Conservation (phyloP, 2,888 invertebrate species). For the Schizotus pectinicornis region DNA sequence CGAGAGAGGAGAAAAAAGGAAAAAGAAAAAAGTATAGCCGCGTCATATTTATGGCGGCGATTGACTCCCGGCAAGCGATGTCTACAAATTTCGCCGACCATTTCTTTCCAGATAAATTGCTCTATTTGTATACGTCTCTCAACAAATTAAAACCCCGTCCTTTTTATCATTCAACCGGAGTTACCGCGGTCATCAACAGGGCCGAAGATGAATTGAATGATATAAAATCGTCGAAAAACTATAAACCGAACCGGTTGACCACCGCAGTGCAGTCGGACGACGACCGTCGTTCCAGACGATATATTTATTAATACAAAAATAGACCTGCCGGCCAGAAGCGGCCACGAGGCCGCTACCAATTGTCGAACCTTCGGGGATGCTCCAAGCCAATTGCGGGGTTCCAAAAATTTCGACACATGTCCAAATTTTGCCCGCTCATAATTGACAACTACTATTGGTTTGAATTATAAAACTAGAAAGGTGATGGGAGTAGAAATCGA, state of each 20-base stretch:
- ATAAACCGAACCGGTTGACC: slow-evolving; percentile 28
- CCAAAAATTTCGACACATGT: too few relatives aligned
- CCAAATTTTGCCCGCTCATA: too few relatives aligned
- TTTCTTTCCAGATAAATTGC: slow-evolving; percentile 44
- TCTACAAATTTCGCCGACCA: slow-evolving; percentile 43
- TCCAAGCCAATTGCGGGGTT: too few relatives aligned
- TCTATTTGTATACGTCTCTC: slow-evolving; percentile 45
- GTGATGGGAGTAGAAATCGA: too few relatives aligned
- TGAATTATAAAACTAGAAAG: too few relatives aligned
- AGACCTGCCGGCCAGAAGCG: slow-evolving; percentile 6
- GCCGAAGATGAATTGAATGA: neutral
- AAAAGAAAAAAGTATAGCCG: slow-evolving; percentile 14
- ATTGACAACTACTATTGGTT: too few relatives aligned
- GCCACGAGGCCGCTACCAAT: neutral
- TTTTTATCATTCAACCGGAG: neutral
- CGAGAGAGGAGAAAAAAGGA: neutral
- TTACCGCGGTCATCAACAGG: neutral
- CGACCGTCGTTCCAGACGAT: neutral
- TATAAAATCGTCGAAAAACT: slow-evolving; percentile 18
- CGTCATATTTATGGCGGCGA: slow-evolving; percentile 46
- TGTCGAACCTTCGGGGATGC: too few relatives aligned
- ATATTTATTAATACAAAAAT: slow-evolving; percentile 24
- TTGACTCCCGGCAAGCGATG: slow-evolving; percentile 38
- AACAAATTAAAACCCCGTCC: slow-evolving; percentile 36
- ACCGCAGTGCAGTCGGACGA: slow-evolving; percentile 11